Evolutionary conservation across 2,888 invertebrate species (phyloP), one percentile per base, ranked within the genome.

Genomic region (Oligia fasciuncula): DNA sequence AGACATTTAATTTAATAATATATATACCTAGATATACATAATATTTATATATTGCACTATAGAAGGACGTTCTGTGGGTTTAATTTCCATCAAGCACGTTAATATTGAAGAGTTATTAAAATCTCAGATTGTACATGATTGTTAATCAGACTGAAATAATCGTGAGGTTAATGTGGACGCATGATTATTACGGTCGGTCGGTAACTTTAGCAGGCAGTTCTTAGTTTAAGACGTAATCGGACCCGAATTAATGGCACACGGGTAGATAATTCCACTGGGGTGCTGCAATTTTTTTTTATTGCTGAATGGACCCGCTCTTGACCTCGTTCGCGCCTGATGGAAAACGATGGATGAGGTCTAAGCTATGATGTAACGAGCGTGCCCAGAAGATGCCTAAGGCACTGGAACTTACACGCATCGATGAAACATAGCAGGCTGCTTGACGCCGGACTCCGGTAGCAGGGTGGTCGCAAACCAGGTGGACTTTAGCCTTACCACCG

Each of bases 1-100:
- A 19, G 54, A 54, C 54, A 54, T 54, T 23, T 57, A 57, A 57
- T 57, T 23, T 57, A 9, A 23, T 23, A 57, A 57, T 23, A 57
- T 70, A 3, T 62, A 40, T 35, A n/a, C n/a, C n/a, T n/a, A 54
- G 14, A n/a, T 57, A 67, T 49, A n/a, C 29, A 14, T 49, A 51
- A 40, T 13, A 78, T 85, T 83, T 80, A 73, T 60, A 71, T 78
- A 73, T 54, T 69, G 60, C 40, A 66, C 40, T 62, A 1, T 3
- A 43, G 49, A 80, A 81, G 67, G 85, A 66, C 72, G 49, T 60
- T 74, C 19, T 81, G 85, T 66, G 80, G 84, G 66, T 84, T 79
- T 51, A 40, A 70, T 83, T 73, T 79, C 57, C 60, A 75, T 49
- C 6, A 60, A 75, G 11, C 46, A 62, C 35, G 57, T 65, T 62